A percentile compares a stretch with the other conserved stretches of the same genome.
phyloP scores from a whole-genome alignment of 2,797 vertebrate genomes.

The Echiichthys vipera region DNA sequence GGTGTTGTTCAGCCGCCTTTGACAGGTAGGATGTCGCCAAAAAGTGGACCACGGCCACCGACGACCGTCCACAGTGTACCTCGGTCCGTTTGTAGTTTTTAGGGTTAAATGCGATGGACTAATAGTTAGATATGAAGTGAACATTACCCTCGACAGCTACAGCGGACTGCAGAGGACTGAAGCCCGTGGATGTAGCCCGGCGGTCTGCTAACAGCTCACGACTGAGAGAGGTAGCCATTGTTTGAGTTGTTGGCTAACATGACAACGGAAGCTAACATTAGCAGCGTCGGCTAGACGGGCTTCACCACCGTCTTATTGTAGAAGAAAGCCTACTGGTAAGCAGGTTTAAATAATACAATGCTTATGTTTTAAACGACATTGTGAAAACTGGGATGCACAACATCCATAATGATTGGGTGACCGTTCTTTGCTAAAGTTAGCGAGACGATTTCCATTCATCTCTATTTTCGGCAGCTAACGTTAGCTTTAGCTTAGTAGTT shows the following conservation, averaged over 20 bases:
- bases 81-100: constrained; percentile 7
- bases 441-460: constrained; percentile 50
- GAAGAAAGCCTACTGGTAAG: constrained; percentile 48
- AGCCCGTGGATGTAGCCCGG: constrained; percentile 68
- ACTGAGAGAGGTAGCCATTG: constrained; percentile 76
- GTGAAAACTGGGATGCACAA: fast-evolving
- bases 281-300: constrained; percentile 51
- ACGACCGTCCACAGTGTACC: background rate
- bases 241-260: constrained; percentile 81
- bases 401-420: background rate
- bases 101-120: constrained; percentile 37
- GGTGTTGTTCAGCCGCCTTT: constrained; percentile 63
- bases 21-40: constrained; percentile 75
- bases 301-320: background rate
- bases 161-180: constrained; percentile 33
- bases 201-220: constrained; percentile 60
- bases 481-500: no score
- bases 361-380: background rate
- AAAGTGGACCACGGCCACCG: constrained; percentile 37
- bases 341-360: background rate
- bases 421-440: constrained; percentile 26
- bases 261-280: constrained; percentile 72
- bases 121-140: constrained; percentile 8
- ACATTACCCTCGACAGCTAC: constrained; percentile 13
- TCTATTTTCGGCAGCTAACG: constrained; percentile 41